phyloP scores from a whole-genome alignment of 2,113 vertebrate species.

The Numenius arquata region DNA sequence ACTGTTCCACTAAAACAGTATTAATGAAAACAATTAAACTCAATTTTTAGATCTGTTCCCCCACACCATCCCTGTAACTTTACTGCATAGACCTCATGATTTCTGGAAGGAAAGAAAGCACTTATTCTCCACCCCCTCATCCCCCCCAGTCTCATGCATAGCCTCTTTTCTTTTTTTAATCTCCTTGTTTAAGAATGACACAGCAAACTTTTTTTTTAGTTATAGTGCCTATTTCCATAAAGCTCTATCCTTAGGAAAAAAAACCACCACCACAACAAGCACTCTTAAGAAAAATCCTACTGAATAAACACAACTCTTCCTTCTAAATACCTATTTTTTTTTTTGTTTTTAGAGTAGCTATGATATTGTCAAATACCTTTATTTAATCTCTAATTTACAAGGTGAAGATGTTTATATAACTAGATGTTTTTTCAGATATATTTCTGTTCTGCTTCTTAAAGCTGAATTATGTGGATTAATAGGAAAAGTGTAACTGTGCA shows the following conservation, averaged over 20 bases:
- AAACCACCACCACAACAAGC: background rate
- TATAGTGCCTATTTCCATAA: background rate
- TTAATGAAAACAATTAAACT: background rate
- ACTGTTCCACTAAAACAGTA: background rate
- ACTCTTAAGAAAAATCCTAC: slow-evolving; percentile 5
- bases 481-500: slow-evolving; percentile 12
- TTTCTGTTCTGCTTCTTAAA: slow-evolving; percentile 40
- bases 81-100: background rate
- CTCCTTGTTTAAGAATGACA: background rate
- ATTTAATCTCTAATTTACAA: slow-evolving; percentile 57
- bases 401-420: slow-evolving; percentile 48
- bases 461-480: slow-evolving; percentile 2
- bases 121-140: background rate
- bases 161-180: background rate
- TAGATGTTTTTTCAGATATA: slow-evolving; percentile 41
- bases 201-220: background rate
- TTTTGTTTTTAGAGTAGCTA: background rate
- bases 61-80: background rate
- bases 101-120: background rate
- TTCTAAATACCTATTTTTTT: background rate
- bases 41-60: background rate
- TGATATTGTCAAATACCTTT: slow-evolving; percentile 25
- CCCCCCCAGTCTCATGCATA: background rate
- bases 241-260: background rate
- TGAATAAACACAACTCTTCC: slow-evolving; percentile 22